Base-by-base conservation (phyloP, 1,140 invertebrate species). In the Lepidurus packardi region DNA sequence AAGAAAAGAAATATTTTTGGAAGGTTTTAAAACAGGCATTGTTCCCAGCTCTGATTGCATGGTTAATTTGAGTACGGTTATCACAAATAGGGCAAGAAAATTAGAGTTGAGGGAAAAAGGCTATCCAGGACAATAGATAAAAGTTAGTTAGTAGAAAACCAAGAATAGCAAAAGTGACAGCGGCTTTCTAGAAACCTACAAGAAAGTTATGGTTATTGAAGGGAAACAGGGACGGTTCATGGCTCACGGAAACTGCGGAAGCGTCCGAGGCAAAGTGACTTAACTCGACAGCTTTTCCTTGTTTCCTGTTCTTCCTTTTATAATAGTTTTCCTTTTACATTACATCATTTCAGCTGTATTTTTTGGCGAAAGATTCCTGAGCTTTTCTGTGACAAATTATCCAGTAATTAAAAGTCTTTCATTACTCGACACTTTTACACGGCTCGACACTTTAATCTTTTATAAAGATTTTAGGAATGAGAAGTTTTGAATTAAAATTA, bases 131-230 rank as follows among this genome's bases (percentile, higher is more conserved):
- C 16, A n/a, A 65, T 6, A 65, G 53, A n/a, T n/a, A 13, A 65
- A 65, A 65, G 53, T 65, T 16, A 65, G 53, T 65, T 21, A 65
- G 21, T n/a, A 21, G 13, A 65, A 21, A 21, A 65, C 7, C 16
- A 65, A n/a, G 53, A 65, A 21, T 65, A 7, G 53, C 53, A 21
- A 65, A 21, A 65, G 21, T 65, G 53, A 65, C 53, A 65, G 13
- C 53, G 21, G 53, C 53, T 65, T 65, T 65, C n/a, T 21, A 65
- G 53, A 65, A 21, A 65, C 53, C 53, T 65, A 16, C 53, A 65
- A 65, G 53, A 65, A 65, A 65, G 53, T 65, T 65, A 65, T 65
- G 53, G 8, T 65, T 65, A 65, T n/a, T 65, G 53, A 65, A 65
- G 53, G 53, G 53, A 65, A 65, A 65, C 53, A 65, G 53, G 53